phyloP scores from a whole-genome alignment of 1,140 invertebrate species.

The Sinonovacula constricta region DNA sequence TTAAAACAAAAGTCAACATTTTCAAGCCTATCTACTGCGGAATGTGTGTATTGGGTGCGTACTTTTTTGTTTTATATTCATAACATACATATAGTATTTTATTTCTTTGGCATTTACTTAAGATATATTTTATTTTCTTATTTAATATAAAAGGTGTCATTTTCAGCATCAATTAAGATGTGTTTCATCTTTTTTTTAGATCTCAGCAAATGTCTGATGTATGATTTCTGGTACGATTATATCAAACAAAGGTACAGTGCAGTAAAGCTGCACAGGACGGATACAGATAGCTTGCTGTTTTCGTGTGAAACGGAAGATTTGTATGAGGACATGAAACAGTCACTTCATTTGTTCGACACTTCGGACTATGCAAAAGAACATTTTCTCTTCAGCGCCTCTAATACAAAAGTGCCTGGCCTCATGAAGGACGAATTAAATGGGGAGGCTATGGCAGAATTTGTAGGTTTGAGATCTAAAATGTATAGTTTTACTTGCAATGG shows the following conservation, averaged over 20 bases:
- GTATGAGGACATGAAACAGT: conserved; percentile 69
- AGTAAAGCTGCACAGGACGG: conserved; percentile 69
- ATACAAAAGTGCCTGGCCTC: conserved; percentile 79
- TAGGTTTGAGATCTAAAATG: conserved; percentile 15
- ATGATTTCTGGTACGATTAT: conserved; percentile 64
- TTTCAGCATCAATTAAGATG: background rate
- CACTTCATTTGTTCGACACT: conserved; percentile 42
- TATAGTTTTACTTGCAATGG: conserved; percentile 19
- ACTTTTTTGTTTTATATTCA: conserved; percentile 8
- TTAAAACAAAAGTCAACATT: conserved; percentile 52
- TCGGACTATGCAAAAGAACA: conserved; percentile 48
- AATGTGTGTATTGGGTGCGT: conserved; percentile 57
- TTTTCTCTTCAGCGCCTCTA: conserved; percentile 54
- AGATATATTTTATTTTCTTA: background rate
- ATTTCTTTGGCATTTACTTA: background rate
- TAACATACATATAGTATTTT: too few species aligned
- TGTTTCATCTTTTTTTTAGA: too few species aligned
- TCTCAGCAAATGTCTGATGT: conserved; percentile 55
- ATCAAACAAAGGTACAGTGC: conserved; percentile 63
- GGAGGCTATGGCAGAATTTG: conserved; percentile 20
- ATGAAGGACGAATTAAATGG: conserved; percentile 80
- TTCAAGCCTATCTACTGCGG: conserved; percentile 64
- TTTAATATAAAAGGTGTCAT: background rate
- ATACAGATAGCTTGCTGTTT: conserved; percentile 78
- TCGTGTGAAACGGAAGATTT: too few species aligned